phyloP scores from a whole-genome alignment of 2,797 vertebrate genomes.

The Sphaeramia orbicularis region DNA sequence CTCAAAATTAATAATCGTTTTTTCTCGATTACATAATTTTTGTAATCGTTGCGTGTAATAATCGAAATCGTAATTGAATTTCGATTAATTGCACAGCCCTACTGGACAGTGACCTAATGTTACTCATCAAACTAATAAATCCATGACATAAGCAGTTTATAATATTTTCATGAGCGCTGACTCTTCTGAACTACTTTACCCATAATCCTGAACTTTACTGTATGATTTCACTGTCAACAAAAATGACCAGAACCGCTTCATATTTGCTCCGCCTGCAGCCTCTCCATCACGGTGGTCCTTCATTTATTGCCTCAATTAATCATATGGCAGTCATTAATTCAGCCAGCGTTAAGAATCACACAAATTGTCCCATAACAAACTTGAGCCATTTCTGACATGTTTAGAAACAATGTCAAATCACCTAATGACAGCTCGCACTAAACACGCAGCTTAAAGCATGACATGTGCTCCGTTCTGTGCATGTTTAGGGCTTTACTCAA shows the following conservation, averaged over 20 bases:
- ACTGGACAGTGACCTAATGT: background rate
- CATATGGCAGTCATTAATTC: slow-evolving; percentile 74
- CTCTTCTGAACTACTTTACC: slow-evolving; percentile 13
- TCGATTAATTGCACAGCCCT: no score
- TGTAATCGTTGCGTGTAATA: no score
- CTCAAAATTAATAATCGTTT: no score
- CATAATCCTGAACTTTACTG: slow-evolving; percentile 14
- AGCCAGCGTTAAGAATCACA: slow-evolving; percentile 37
- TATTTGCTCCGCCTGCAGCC: slow-evolving; percentile 2
- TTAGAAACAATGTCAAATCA: slow-evolving; percentile 74
- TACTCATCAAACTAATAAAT: slow-evolving; percentile 5
- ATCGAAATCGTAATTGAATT: no score
- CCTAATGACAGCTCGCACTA: slow-evolving; percentile 67
- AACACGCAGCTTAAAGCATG: slow-evolving; percentile 58
- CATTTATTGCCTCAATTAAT: slow-evolving; percentile 71
- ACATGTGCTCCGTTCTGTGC: slow-evolving; percentile 48
- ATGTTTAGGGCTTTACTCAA: slow-evolving; percentile 63
- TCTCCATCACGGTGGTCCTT: slow-evolving; percentile 70
- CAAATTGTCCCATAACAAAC: slow-evolving; percentile 61
- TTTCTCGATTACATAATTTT: no score
- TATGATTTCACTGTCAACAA: slow-evolving; percentile 51
- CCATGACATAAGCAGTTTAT: slow-evolving; percentile 19
- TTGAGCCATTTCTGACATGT: slow-evolving; percentile 60
- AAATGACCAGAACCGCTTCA: slow-evolving; percentile 22
- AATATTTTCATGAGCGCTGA: slow-evolving; percentile 1